Evolutionary conservation across 92 coral and sea anemone species (phyloP).

Genomic region (Siderastrea radians): DNA sequence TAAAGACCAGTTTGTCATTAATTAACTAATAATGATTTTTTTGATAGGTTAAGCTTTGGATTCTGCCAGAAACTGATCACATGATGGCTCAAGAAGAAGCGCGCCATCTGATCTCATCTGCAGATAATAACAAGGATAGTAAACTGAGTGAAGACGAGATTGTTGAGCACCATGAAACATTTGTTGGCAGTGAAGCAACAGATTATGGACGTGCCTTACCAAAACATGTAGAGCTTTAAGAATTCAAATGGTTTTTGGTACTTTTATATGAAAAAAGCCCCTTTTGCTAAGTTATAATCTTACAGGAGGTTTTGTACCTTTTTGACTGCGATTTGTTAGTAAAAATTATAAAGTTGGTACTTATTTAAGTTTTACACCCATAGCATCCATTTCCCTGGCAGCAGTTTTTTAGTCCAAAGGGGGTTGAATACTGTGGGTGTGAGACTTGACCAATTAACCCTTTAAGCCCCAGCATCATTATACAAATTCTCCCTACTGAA

Average conservation of each 20-base stretch:
- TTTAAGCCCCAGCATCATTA: too few relatives aligned
- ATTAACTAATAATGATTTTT: background rate
- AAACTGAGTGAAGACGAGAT: slow-evolving; percentile 91
- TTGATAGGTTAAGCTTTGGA: slow-evolving; percentile 83
- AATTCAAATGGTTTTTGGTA: background rate
- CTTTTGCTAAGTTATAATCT: background rate
- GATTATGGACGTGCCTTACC: slow-evolving; percentile 99
- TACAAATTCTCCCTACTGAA: too few relatives aligned
- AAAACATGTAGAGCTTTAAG: slow-evolving; percentile 76
- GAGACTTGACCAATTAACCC: too few relatives aligned
- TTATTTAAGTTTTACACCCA: background rate
- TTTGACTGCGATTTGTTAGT: background rate
- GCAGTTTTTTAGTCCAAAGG: background rate
- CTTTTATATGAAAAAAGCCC: slow-evolving; percentile 11
- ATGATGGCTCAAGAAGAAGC: slow-evolving; percentile 94
- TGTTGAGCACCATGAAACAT: slow-evolving; percentile 86
- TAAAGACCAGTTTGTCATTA: too few relatives aligned
- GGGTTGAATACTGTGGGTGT: too few relatives aligned
- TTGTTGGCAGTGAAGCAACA: slow-evolving; percentile 99
- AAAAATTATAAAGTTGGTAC: background rate
- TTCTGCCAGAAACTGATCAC: slow-evolving; percentile 92
- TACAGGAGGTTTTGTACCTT: background rate
- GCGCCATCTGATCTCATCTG: slow-evolving; percentile 79
- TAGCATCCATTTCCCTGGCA: background rate
- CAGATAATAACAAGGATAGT: slow-evolving; percentile 93